These are phyloP conservation scores for Lissocephala sabroskyi DNA, from an alignment of 2,888 invertebrate genomes.

Conservation along the genomic window DNA sequence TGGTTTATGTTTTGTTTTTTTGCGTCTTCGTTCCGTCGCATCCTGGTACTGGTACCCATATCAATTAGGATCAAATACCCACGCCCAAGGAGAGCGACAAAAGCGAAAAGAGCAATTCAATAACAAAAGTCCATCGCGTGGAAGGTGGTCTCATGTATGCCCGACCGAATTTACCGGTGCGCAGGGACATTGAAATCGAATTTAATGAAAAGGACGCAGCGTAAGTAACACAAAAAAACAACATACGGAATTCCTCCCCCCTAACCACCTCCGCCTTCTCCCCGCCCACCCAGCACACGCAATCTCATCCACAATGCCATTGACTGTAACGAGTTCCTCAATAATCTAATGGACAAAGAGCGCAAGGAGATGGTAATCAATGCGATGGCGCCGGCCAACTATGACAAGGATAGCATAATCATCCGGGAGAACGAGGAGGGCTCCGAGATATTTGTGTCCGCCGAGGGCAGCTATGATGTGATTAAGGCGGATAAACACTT, in stretches of 20 bases:
- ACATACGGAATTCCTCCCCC: neutral
- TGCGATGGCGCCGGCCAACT: constrained; percentile 84
- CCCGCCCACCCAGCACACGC: constrained; percentile 73
- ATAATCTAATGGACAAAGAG: constrained; percentile 82
- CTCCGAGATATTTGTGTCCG: constrained; percentile 89
- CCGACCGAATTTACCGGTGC: constrained; percentile 72
- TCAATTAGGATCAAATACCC: constrained; percentile 43
- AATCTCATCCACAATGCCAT: constrained; percentile 81
- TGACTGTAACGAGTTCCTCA: constrained; percentile 86
- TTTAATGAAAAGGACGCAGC: constrained; percentile 75
- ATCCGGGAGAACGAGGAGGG: constrained; percentile 88
- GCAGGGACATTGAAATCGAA: constrained; percentile 73
- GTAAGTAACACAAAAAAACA: constrained; percentile 69
- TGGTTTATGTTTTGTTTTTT: constrained; percentile 12
- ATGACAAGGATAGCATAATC: constrained; percentile 79
- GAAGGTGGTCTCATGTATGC: constrained; percentile 75
- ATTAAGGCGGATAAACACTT: constrained; percentile 84
- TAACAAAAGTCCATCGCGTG: constrained; percentile 63
- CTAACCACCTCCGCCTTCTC: constrained; percentile 3
- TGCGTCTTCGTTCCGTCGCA: no score
- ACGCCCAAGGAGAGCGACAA: constrained; percentile 35
- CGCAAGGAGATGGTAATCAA: constrained; percentile 85
- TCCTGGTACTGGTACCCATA: no score
- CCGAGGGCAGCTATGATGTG: constrained; percentile 89
- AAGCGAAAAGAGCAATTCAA: constrained; percentile 21